A percentile compares a stretch with the other conserved stretches of the same genome.
Evolutionary conservation across 2,888 invertebrate genomes (phyloP).

Genomic region (Perdita meconis): DNA sequence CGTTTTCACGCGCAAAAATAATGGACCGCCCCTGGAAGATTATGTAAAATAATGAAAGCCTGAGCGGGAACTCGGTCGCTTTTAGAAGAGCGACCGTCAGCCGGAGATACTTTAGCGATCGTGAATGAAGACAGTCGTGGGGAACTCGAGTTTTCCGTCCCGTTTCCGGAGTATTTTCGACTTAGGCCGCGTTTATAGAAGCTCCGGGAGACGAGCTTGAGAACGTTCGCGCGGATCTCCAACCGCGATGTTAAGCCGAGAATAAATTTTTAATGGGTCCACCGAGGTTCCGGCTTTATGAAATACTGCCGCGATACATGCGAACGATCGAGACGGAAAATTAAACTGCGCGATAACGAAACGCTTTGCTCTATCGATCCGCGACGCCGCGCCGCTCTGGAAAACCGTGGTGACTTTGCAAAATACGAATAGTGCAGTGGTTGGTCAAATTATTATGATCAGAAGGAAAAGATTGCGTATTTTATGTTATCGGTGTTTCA

Average conservation of each 20-base stretch:
- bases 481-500: too few relatives aligned
- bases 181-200: constrained; percentile 58
- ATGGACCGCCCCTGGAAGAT: constrained; percentile 10
- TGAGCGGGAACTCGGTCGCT: background rate
- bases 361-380: constrained; percentile 22
- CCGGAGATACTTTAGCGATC: constrained; percentile 8
- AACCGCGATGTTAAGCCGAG: constrained; percentile 61
- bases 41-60: constrained; percentile 13
- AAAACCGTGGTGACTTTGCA: too few relatives aligned
- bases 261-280: constrained; percentile 68
- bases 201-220: constrained; percentile 36
- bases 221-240: constrained; percentile 53
- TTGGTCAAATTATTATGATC: too few relatives aligned
- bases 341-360: constrained; percentile 48
- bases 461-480: background rate
- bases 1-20: constrained; percentile 10
- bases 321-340: constrained; percentile 53
- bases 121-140: constrained; percentile 33
- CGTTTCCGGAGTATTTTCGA: constrained; percentile 50
- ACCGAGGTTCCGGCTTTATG: constrained; percentile 45
- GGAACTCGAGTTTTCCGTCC: constrained; percentile 46
- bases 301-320: constrained; percentile 61
- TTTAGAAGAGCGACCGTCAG: background rate
- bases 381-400: background rate
- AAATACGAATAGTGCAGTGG: too few relatives aligned